Conservation (phyloP, 1,140 invertebrate species). For the Drosophila mauritiana region DNA sequence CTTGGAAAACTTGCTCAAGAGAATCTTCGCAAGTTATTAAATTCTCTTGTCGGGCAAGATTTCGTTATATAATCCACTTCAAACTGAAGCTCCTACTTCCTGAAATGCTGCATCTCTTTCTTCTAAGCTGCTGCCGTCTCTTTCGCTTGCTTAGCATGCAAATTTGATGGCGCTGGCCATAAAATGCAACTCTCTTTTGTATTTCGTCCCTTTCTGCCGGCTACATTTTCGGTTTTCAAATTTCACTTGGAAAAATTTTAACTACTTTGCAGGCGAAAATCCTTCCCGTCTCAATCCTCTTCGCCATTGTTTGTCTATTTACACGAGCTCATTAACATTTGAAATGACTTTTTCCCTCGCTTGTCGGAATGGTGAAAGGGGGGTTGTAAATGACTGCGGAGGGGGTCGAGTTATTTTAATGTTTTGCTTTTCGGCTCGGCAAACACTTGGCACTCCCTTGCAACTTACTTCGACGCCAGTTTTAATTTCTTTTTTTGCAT, state of each 20-base stretch:
- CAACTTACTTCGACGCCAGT: constrained; percentile 16
- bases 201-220: constrained; percentile 9
- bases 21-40: constrained; percentile 25
- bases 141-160: constrained; percentile 73
- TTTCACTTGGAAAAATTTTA: constrained; percentile 78
- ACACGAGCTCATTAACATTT: constrained; percentile 83
- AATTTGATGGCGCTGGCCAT: constrained; percentile 72
- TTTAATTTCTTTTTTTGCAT: constrained; percentile 72
- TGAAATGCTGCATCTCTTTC: constrained; percentile 1
- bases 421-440: constrained; percentile 60
- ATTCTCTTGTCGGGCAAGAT: constrained; percentile 22
- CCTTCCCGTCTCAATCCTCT: constrained; percentile 38
- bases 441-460: constrained; percentile 48
- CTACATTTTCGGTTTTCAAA: constrained; percentile 72
- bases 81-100: constrained; percentile 20
- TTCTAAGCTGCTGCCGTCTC: constrained; percentile 12
- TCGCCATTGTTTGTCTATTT: constrained; percentile 80
- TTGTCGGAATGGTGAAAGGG: not conserved
- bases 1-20: constrained; percentile 17
- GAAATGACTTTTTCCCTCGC: constrained; percentile 76
- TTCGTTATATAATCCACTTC: constrained; percentile 41
- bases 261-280: constrained; percentile 66
- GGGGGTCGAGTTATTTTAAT: constrained; percentile 66
- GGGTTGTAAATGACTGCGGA: constrained; percentile 8
- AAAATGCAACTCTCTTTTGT: constrained; percentile 54